Conservation (phyloP, 2,113 vertebrate species). For the Brienomyrus brachyistius region DNA sequence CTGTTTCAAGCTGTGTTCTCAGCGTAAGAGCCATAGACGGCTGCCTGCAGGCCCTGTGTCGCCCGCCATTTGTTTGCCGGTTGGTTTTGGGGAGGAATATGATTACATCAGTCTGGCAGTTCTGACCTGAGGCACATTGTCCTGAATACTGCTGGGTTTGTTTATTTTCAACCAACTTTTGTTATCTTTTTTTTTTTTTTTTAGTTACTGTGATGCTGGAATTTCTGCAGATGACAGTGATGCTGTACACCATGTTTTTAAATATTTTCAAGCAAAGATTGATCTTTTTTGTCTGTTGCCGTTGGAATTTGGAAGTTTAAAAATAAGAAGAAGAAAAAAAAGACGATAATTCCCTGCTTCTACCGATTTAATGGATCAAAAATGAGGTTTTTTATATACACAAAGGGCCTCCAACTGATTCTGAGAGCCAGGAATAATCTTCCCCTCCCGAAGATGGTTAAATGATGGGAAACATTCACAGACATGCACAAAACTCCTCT, state of each 20-base stretch:
- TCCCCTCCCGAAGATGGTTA: not conserved
- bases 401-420: not conserved
- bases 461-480: not conserved
- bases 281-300: not conserved
- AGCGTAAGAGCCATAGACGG: conserved; percentile 36
- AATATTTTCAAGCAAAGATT: not conserved
- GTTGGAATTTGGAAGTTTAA: not conserved
- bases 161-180: conserved; percentile 28
- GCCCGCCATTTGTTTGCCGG: conserved; percentile 31
- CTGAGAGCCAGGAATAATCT: not conserved
- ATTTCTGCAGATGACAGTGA: not conserved
- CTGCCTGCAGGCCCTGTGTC: conserved; percentile 30
- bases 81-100: conserved; percentile 30
- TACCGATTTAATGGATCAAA: not conserved
- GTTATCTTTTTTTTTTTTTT: not conserved
- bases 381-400: not conserved
- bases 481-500: not conserved
- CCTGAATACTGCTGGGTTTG: conserved; percentile 26
- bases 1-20: conserved; percentile 35
- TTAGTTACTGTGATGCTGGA: not conserved
- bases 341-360: not conserved
- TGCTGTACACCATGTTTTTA: not conserved
- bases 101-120: conserved; percentile 37
- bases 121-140: conserved; percentile 41
- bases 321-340: not conserved